These are phyloP conservation scores for Marmota monax DNA, from an alignment of 2,113 vertebrate species.

Conservation along the genomic window DNA sequence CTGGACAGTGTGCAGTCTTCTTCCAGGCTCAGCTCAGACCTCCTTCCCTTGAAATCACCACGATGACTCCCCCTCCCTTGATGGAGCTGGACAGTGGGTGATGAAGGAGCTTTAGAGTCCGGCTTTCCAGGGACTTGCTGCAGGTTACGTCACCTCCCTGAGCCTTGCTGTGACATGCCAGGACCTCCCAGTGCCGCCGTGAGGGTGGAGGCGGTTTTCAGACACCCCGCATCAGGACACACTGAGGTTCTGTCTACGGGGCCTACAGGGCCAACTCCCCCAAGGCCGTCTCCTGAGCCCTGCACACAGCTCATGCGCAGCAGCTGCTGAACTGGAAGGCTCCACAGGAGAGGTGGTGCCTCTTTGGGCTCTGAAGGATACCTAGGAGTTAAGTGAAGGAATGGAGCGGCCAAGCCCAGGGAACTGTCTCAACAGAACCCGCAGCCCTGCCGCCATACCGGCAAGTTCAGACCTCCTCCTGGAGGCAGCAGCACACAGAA, in stretches of 20 bases:
- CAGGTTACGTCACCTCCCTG: neutral
- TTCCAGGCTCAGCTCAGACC: neutral
- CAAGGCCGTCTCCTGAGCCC: neutral
- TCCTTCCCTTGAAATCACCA: neutral
- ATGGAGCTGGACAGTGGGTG: no score
- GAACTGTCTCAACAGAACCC: neutral
- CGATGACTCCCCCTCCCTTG: neutral
- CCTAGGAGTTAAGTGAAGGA: constrained; percentile 11
- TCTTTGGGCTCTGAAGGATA: neutral
- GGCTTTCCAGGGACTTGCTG: neutral
- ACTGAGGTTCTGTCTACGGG: neutral
- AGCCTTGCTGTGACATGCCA: neutral
- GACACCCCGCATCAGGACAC: neutral
- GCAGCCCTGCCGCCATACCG: neutral
- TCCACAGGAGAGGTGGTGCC: neutral
- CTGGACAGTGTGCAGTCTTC: neutral
- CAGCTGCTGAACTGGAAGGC: neutral
- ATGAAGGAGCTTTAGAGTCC: neutral
- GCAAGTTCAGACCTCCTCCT: neutral
- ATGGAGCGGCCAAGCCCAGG: neutral
- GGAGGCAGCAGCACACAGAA: neutral
- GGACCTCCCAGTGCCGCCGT: neutral
- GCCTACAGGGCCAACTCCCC: neutral
- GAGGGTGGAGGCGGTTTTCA: neutral
- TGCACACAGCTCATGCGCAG: neutral